Conservation (phyloP, 1,140 invertebrate species). For the Pseudomyrmex sp. region DNA sequence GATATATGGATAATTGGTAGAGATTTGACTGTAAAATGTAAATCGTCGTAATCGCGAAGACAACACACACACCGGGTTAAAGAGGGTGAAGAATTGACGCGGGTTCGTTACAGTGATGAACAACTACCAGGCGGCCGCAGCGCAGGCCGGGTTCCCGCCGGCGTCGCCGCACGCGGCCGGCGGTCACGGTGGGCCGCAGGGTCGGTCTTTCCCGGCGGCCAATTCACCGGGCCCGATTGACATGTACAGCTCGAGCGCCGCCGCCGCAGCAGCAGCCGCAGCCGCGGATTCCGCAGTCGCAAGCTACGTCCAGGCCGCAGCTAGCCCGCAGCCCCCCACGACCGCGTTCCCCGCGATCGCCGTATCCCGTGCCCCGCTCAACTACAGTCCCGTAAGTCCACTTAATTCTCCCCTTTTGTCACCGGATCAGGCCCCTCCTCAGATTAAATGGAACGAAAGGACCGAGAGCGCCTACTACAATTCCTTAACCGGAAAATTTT, state of each 20-base stretch:
- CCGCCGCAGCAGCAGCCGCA: slow-evolving; percentile 88
- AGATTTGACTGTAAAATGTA: background rate
- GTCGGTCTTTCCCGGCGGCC: slow-evolving; percentile 92
- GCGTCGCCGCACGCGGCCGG: slow-evolving; percentile 88
- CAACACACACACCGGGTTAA: background rate
- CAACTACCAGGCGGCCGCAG: slow-evolving; percentile 95
- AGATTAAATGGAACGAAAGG: slow-evolving; percentile 14
- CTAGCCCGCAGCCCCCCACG: slow-evolving; percentile 94
- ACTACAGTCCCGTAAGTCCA: slow-evolving; percentile 94
- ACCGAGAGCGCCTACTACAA: background rate
- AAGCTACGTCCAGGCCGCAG: slow-evolving; percentile 94
- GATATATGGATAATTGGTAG: too few species aligned
- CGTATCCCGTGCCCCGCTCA: slow-evolving; percentile 94
- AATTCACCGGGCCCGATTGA: slow-evolving; percentile 95
- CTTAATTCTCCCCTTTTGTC: slow-evolving; percentile 27
- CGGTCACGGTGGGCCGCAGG: slow-evolving; percentile 88
- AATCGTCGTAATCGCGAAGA: background rate
- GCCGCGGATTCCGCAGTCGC: slow-evolving; percentile 87
- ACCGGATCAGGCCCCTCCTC: slow-evolving; percentile 32
- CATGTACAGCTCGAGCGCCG: slow-evolving; percentile 93
- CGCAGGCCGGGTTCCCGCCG: slow-evolving; percentile 90
- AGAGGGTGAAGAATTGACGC: slow-evolving; percentile 61
- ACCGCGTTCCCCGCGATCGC: slow-evolving; percentile 95
- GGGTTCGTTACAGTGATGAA: slow-evolving; percentile 93
- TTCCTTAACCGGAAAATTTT: too few species aligned